A percentile compares a stretch with the other conserved stretches of the same genome.
These are phyloP conservation scores for Eupithecia tripunctaria DNA, from an alignment of 2,888 invertebrate species.

Conservation along the genomic window DNA sequence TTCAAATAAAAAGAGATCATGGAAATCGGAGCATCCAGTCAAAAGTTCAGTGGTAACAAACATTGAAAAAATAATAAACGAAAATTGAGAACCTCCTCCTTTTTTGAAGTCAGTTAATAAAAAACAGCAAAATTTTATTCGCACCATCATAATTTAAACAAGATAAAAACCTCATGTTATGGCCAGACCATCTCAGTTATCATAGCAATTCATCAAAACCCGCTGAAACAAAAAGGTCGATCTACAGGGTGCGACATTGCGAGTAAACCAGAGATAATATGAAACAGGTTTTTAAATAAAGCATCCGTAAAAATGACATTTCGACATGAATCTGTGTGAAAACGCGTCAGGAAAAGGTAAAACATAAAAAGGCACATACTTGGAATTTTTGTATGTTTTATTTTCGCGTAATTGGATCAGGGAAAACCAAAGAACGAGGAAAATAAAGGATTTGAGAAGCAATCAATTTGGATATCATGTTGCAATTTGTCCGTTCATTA, in stretches of 20 bases:
- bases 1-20: too few species aligned
- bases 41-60: too few species aligned
- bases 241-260: slow-evolving; percentile 18
- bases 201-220: slow-evolving; percentile 16
- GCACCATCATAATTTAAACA: neutral
- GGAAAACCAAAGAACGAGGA: slow-evolving; percentile 9
- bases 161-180: slow-evolving; percentile 4
- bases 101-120: too few species aligned
- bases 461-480: slow-evolving; percentile 16
- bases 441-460: slow-evolving; percentile 1
- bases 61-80: too few species aligned
- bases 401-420: slow-evolving; percentile 6
- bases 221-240: slow-evolving; percentile 16
- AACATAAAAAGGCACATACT: slow-evolving; percentile 5
- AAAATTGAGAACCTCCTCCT: too few species aligned
- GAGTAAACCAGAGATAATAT: slow-evolving; percentile 4
- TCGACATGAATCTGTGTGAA: slow-evolving; percentile 21
- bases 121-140: neutral
- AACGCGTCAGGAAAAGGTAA: slow-evolving; percentile 8
- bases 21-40: too few species aligned
- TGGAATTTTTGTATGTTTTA: slow-evolving; percentile 17
- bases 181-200: slow-evolving; percentile 10
- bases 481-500: slow-evolving; percentile 17
- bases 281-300: slow-evolving; percentile 15
- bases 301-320: slow-evolving; percentile 17